Base-by-base conservation (phyloP, 2,888 invertebrate genomes). In the Pristionchus entomophagus region DNA sequence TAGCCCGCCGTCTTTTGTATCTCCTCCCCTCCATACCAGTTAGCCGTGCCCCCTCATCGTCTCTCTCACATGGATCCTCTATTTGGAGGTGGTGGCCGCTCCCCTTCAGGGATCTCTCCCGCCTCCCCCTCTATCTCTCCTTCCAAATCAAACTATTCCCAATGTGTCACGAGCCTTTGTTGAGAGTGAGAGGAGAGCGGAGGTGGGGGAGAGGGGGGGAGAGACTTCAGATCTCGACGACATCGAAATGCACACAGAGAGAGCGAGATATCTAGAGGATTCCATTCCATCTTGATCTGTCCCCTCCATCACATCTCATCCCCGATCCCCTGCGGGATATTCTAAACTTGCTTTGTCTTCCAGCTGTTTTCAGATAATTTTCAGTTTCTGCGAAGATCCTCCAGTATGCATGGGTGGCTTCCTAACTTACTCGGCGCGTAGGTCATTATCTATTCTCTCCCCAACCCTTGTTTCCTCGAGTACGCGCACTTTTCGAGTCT, bases 151-250 rank as follows among this genome's bases (percentile, higher is more conserved):
- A 84, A 84, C 62, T 65, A 84, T 84, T 65, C 83, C 49, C 29
- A 51, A 84, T 84, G 83, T 84, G 83, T 84, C 83, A 84, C 83
- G 83, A 84, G 32, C 56, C 56, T 59, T 49, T 82, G 41, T 82
- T 59, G 38, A 6, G 51, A 77, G 77, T 38, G 38, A 35, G 53
- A 53, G 82, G 59, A 35, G 56, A 38, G 26, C n/a, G n/a, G n/a
- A n/a, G n/a, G n/a, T n/a, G n/a, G n/a, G n/a, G n/a, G n/a, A n/a
- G 81, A 19, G 41, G 81, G 41, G 12, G 38, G 8, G 56, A n/a
- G 73, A 19, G 56, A 45, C 59, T 38, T 56, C 82, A 59, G 82
- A 82, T 82, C 82, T 59, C 56, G 49, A n/a, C n/a, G n/a, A 80
- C 51, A 49, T 80, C 29, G 32, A 35, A 51, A 80, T 80, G 51